A percentile compares a stretch with the other conserved stretches of the same genome.
Conservation (phyloP, 2,797 vertebrate species). For the Melanotaenia maccullochi region DNA sequence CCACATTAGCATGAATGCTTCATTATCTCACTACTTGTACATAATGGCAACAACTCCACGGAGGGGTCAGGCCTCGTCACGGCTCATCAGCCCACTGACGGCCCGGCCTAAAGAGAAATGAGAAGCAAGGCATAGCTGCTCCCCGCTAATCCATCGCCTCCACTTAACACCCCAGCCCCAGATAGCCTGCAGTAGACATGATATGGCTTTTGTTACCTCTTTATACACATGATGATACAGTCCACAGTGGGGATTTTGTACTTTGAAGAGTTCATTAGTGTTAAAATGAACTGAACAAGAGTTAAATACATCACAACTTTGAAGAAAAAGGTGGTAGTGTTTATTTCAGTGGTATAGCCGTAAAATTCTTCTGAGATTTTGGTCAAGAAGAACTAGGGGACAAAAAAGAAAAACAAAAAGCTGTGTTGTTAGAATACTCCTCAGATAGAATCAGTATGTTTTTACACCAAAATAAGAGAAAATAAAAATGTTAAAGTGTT, state of each 20-base stretch:
- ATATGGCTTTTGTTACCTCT: conserved; percentile 61
- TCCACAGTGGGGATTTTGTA: conserved; percentile 17
- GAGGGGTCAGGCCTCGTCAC: conserved; percentile 85
- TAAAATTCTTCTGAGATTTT: background rate
- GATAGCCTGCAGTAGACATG: conserved; percentile 61
- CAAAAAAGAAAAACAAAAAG: background rate
- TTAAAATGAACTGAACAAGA: conserved; percentile 14
- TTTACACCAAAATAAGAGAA: background rate
- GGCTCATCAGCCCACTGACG: conserved; percentile 87
- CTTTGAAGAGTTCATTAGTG: conserved; percentile 29
- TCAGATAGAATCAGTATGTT: background rate
- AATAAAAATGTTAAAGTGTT: background rate
- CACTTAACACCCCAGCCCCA: conserved; percentile 77
- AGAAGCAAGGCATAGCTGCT: conserved; percentile 74
- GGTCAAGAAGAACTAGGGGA: background rate
- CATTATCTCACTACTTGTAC: conserved; percentile 88
- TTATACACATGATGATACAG: conserved; percentile 43
- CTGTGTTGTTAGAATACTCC: background rate
- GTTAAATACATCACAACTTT: background rate
- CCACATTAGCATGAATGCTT: conserved; percentile 88
- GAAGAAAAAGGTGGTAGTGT: background rate
- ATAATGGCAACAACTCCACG: conserved; percentile 86
- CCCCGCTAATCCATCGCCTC: conserved; percentile 85
- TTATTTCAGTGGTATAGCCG: background rate
- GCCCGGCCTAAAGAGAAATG: conserved; percentile 81